Conservation (phyloP, 2,797 vertebrate species). For the Macropus fuliginosus region DNA sequence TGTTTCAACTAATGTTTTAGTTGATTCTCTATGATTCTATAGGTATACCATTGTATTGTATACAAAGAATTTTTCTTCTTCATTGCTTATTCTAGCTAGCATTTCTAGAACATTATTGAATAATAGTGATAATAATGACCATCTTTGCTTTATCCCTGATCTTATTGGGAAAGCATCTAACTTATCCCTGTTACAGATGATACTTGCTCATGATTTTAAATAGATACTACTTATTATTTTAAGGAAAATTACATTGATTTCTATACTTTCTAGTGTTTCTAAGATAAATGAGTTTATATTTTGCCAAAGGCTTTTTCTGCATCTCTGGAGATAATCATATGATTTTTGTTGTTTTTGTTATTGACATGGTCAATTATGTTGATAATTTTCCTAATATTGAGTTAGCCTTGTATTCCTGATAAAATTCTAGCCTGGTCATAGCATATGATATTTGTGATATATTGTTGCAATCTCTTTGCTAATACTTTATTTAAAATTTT, state of each 20-base stretch:
- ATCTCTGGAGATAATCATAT: background rate
- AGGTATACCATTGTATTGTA: background rate
- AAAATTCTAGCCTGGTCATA: background rate
- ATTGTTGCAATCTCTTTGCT: background rate
- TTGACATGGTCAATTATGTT: background rate
- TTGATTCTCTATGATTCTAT: background rate
- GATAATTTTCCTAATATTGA: background rate
- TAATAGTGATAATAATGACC: background rate
- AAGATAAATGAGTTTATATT: background rate
- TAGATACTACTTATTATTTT: background rate
- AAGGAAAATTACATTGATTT: background rate
- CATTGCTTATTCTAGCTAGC: background rate
- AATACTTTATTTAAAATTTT: background rate
- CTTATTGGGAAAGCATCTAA: background rate
- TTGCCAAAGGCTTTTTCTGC: background rate
- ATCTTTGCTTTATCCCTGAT: background rate
- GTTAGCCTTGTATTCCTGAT: background rate
- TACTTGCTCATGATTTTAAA: background rate
- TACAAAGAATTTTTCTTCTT: background rate
- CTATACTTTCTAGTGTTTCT: background rate
- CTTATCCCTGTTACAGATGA: background rate
- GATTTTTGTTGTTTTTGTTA: background rate
- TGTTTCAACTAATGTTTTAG: background rate
- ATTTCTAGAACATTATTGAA: background rate
- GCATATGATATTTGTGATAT: background rate